Evolutionary conservation across 2,797 vertebrate genomes (phyloP).

Genomic region (Pachyuromys duprasi): DNA sequence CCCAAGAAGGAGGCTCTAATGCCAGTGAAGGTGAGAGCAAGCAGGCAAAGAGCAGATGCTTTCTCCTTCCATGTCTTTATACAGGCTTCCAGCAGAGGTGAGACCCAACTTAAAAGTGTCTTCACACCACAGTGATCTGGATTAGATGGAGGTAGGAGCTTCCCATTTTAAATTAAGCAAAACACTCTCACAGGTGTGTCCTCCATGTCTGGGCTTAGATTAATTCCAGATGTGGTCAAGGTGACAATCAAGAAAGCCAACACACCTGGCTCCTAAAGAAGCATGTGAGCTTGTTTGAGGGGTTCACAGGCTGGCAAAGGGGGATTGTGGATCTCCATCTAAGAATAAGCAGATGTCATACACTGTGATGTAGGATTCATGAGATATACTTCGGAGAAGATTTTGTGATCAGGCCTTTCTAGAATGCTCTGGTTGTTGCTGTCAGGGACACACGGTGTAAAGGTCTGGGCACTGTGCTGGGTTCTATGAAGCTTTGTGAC

Average conservation of each 20-base stretch:
- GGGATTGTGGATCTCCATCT: not conserved
- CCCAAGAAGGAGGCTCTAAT: not conserved
- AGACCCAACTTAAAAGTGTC: not conserved
- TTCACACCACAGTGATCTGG: not conserved
- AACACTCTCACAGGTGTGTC: not conserved
- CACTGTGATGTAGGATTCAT: rapidly evolving
- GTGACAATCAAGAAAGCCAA: not conserved
- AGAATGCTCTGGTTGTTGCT: too few species aligned
- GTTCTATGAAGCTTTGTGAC: rapidly evolving
- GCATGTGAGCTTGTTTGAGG: not conserved
- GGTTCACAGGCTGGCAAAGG: rapidly evolving
- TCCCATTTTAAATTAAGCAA: not conserved
- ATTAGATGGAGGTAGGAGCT: not conserved
- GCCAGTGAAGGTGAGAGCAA: not conserved
- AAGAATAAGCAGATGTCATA: not conserved
- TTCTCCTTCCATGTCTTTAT: not conserved
- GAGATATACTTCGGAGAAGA: not conserved
- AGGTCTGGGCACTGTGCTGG: rapidly evolving
- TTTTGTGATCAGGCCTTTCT: rapidly evolving
- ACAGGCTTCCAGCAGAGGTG: not conserved
- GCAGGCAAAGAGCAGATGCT: not conserved
- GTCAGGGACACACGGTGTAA: rapidly evolving
- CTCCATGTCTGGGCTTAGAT: too few species aligned
- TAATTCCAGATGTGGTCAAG: not conserved
- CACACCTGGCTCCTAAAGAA: not conserved